Base-by-base conservation (phyloP, 2,888 invertebrate genomes). In the Apamea monoglypha region DNA sequence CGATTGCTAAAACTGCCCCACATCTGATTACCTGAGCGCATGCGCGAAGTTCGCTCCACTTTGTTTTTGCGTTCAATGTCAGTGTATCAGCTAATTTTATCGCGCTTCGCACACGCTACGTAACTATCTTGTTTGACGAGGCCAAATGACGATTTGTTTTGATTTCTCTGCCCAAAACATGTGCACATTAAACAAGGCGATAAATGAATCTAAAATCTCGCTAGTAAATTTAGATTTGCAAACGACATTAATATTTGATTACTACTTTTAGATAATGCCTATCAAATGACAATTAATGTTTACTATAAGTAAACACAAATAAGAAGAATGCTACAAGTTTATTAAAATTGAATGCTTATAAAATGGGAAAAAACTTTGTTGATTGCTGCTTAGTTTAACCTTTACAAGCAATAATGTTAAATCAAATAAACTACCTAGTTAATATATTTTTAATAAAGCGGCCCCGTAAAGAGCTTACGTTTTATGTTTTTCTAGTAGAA, bases 51-150 rank as follows among this genome's bases (percentile, higher is more conserved):
- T 92, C 93, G 95, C 93, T 95, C 95, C 92, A 96, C 95, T 96
- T 96, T 96, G 96, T 96, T 96, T 96, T 96, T 95, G 95, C 96
- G 96, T 96, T 96, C 96, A 96, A 96, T 96, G 96, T 96, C 96
- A 96, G 96, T 94, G 95, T 96, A 96, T 95, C 95, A 94, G 95
- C 96, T 96, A 96, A 96, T 96, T 96, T 96, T 96, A 96, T 96
- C 96, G 91, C 95, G 94, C 92, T 93, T 94, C 95, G 94, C 94
- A 93, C 92, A 93, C 92, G 91, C 94, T 94, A 94, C 95, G 95
- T 94, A 95, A 95, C 95, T 93, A 95, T 95, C 93, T 94, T 93
- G 93, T 94, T 95, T 93, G 95, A 94, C 94, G 95, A 94, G 94
- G 94, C 95, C 94, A 95, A 95, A 94, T 93, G 92, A 93, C 93